phyloP scores from a whole-genome alignment of 1,140 invertebrate genomes.

The Cyphomyrmex costatus region DNA sequence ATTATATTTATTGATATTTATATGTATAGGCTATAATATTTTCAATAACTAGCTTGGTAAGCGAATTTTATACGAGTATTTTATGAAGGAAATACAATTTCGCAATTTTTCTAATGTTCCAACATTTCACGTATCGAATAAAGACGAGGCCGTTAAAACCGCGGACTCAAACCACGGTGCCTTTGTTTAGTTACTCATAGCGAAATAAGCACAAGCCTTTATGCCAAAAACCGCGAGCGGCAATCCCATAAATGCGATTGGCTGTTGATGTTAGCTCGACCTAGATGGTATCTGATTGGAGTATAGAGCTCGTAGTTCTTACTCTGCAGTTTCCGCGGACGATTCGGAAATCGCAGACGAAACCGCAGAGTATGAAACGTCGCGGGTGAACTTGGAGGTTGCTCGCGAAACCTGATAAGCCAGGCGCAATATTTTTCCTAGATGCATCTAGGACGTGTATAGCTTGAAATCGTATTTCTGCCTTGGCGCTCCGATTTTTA shows the following conservation, averaged over 20 bases:
- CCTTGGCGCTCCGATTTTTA: slow-evolving; percentile 36
- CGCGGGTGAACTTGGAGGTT: slow-evolving; percentile 41
- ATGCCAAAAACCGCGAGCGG: slow-evolving; percentile 52
- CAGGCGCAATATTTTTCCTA: slow-evolving; percentile 52
- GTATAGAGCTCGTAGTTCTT: slow-evolving; percentile 51
- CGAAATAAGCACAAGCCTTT: slow-evolving; percentile 58
- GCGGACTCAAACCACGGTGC: not conserved
- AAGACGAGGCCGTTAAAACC: slow-evolving; percentile 15
- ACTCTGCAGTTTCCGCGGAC: slow-evolving; percentile 63
- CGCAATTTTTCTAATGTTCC: slow-evolving; percentile 13
- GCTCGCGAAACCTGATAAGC: slow-evolving; percentile 57
- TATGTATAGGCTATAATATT: not conserved
- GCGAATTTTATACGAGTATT: not conserved
- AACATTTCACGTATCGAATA: slow-evolving; percentile 21
- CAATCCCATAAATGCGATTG: slow-evolving; percentile 74
- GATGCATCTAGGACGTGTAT: slow-evolving; percentile 38
- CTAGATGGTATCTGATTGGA: slow-evolving; percentile 71
- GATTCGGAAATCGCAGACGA: slow-evolving; percentile 60
- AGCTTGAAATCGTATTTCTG: slow-evolving; percentile 51
- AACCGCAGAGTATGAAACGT: slow-evolving; percentile 60
- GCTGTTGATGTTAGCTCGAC: slow-evolving; percentile 67
- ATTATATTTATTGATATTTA: slow-evolving; percentile 1
- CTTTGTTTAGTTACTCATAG: slow-evolving; percentile 16
- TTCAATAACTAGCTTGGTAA: slow-evolving; percentile 28
- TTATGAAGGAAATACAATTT: not conserved